A percentile compares a stretch with the other conserved stretches of the same genome.
These are phyloP conservation scores for Mastomys natalensis DNA, from an alignment of 2,113 vertebrate species.

Conservation along the genomic window DNA sequence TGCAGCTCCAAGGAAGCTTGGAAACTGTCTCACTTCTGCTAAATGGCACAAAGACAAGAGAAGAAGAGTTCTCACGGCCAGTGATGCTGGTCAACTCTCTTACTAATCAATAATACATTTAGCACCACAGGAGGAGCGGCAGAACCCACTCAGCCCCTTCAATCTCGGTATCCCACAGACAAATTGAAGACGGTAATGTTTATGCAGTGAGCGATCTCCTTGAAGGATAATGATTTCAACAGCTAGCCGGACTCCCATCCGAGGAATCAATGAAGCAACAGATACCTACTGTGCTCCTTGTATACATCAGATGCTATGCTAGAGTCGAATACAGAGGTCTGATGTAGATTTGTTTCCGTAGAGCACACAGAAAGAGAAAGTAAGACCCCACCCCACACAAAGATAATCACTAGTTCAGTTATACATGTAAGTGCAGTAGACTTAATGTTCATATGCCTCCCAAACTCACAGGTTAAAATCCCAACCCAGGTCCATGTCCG, in stretches of 20 bases:
- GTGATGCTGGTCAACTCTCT: neutral
- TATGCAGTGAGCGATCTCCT: neutral
- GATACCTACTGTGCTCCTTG: neutral
- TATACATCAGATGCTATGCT: neutral
- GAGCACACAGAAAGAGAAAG: constrained; percentile 11
- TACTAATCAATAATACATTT: constrained; percentile 58
- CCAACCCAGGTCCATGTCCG: neutral
- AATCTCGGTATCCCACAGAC: neutral
- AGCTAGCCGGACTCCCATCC: neutral
- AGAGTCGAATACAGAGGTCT: neutral
- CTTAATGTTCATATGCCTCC: neutral
- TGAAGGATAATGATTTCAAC: neutral
- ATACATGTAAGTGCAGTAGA: neutral
- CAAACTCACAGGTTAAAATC: neutral
- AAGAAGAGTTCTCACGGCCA: constrained; percentile 16
- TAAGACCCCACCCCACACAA: neutral
- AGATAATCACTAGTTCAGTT: neutral
- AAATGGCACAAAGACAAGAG: constrained; percentile 37
- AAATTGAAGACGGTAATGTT: neutral
- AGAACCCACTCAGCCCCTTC: constrained; percentile 19
- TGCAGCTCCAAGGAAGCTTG: constrained; percentile 1
- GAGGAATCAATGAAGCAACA: neutral
- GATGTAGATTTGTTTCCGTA: neutral
- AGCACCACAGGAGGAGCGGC: neutral
- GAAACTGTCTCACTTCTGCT: constrained; percentile 54